These are phyloP conservation scores for Numida meleagris DNA, from an alignment of 2,113 vertebrate species.

Conservation along the genomic window DNA sequence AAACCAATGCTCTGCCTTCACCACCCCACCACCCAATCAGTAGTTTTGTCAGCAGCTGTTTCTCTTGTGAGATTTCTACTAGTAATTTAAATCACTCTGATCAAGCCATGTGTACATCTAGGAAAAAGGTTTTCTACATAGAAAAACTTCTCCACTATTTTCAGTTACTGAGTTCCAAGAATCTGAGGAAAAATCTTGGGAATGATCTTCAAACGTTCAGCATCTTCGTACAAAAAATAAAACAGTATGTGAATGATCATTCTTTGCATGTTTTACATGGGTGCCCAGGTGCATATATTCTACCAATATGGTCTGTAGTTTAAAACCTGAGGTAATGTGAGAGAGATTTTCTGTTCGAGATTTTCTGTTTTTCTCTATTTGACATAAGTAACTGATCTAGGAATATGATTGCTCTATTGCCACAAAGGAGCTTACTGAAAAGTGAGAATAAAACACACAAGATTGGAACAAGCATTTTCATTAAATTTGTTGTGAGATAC, in stretches of 20 bases:
- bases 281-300: background rate
- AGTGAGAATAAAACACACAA: background rate
- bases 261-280: background rate
- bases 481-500: background rate
- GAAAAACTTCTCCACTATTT: background rate
- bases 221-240: background rate
- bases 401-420: background rate
- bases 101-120: background rate
- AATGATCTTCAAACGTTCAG: rapidly evolving
- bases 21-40: background rate
- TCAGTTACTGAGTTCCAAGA: background rate
- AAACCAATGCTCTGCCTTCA: background rate
- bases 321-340: background rate
- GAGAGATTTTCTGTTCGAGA: too few species aligned
- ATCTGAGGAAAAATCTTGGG: background rate
- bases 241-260: background rate
- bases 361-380: background rate
- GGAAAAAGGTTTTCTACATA: background rate
- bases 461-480: background rate
- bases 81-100: background rate
- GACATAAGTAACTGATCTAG: background rate
- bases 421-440: background rate
- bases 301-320: rapidly evolving
- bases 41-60: background rate
- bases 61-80: background rate